Conservation (phyloP, 2,113 vertebrate species). For the Micromys minutus region DNA sequence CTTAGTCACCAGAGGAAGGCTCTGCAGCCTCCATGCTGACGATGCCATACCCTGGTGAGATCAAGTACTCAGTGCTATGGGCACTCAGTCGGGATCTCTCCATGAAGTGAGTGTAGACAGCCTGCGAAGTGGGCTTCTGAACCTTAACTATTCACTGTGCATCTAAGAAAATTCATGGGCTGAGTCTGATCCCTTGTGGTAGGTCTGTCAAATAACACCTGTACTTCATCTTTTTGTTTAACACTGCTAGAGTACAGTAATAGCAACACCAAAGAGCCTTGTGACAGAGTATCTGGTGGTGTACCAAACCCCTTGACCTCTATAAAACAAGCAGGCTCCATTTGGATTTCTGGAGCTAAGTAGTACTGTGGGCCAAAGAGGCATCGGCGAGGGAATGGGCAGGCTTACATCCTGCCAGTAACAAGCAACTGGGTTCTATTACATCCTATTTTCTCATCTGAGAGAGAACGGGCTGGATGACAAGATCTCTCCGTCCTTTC, state of each 20-base stretch:
- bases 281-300: neutral
- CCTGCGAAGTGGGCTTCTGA: neutral
- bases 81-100: neutral
- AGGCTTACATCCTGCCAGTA: neutral
- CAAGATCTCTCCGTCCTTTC: neutral
- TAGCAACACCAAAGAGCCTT: neutral
- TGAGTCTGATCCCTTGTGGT: neutral
- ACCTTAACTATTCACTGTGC: neutral
- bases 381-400: too few relatives aligned
- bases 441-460: neutral
- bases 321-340: conserved; percentile 18
- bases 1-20: neutral
- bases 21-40: neutral
- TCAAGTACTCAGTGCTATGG: neutral
- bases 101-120: neutral
- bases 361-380: neutral
- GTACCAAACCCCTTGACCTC: neutral
- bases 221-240: neutral
- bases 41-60: neutral
- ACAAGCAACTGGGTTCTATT: neutral
- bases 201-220: neutral
- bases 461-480: neutral
- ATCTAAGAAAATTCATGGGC: neutral
- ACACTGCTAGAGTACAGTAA: neutral
- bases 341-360: neutral